Evolutionary conservation across 2,888 invertebrate species (phyloP), one percentile per base, ranked within the genome.

Genomic region (Serrognathus titanus): DNA sequence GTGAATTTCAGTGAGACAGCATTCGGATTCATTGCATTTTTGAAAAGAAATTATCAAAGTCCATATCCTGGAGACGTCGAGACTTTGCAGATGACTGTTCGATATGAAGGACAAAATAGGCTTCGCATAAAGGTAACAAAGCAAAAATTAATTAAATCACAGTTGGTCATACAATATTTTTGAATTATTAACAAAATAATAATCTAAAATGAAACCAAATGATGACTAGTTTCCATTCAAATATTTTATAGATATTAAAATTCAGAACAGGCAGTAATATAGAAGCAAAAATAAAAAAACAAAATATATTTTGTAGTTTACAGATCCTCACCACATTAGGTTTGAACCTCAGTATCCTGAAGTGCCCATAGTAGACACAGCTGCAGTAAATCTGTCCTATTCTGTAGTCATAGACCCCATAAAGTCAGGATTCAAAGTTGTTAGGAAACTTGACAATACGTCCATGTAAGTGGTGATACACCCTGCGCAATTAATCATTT

Each of bases 261-360:
- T 16, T 16, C 3, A 16, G 3, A 16, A 16, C 16, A 16, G 16
- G 1, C 2, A 16, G 3, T 31, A 31, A 31, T 3, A 31, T 3
- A 31, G 24, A 16, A 16, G 16, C 16, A 3, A 16, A 16, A 16
- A 16, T 2, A 2, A 16, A 16, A 16, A 1, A 31, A 31, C 6
- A 24, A 20, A 48, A 37, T 53, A 37, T 53, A 35, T 48, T 52
- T 61, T 68, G 62, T 61, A 75, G 75, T 70, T 76, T 68, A 57
- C 71, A 77, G 84, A 83, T 77, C 78, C 83, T 3, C 59, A 68
- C 2, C 75, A 77, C 58, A 76, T 75, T 20, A 79, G 90, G 51
- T 90, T 83, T 69, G 88, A 90, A 69, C 85, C 89, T 0, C 84
- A 85, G 1, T 84, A 84, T 69, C 90, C 89, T 0, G 80, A 83